Evolutionary conservation across 1,140 invertebrate species (phyloP).

Genomic region (Drosophila baimaii): DNA sequence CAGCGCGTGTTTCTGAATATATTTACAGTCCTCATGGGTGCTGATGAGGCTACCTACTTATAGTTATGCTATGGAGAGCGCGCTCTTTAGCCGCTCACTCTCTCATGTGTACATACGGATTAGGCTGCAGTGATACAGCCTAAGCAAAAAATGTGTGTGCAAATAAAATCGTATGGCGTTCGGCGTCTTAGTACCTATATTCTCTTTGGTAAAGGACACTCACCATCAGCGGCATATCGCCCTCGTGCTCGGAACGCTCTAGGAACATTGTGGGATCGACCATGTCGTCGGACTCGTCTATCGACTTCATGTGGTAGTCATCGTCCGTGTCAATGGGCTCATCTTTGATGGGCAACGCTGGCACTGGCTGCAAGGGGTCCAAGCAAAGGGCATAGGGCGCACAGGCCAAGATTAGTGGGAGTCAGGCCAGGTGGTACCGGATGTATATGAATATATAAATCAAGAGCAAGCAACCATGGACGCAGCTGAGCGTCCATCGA

Average conservation of each 20-base stretch:
- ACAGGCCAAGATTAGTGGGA: slow-evolving; percentile 17
- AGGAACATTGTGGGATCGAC: slow-evolving; percentile 83
- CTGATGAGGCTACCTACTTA: too few relatives aligned
- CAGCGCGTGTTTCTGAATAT: too few relatives aligned
- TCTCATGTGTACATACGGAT: too few relatives aligned
- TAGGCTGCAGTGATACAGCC: too few relatives aligned
- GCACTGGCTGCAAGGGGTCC: slow-evolving; percentile 65
- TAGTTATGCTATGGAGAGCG: too few relatives aligned
- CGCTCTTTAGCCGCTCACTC: too few relatives aligned
- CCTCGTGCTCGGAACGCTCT: slow-evolving; percentile 78
- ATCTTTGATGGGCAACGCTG: slow-evolving; percentile 81
- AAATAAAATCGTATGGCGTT: too few relatives aligned
- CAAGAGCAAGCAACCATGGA: slow-evolving; percentile 21
- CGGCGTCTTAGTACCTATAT: too few relatives aligned
- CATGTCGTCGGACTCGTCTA: slow-evolving; percentile 82
- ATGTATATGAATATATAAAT: neutral
- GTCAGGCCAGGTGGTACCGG: neutral
- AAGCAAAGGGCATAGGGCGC: slow-evolving; percentile 10
- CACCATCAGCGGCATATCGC: slow-evolving; percentile 75
- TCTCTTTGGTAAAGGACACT: too few relatives aligned
- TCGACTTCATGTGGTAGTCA: slow-evolving; percentile 74
- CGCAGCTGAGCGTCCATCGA: slow-evolving; percentile 24
- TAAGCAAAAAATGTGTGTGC: too few relatives aligned
- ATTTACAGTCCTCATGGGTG: too few relatives aligned
- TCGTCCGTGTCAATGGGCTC: slow-evolving; percentile 80